These are phyloP conservation scores for Sebastes kiyomatsui DNA, from an alignment of 2,797 vertebrate genomes.

Conservation along the genomic window DNA sequence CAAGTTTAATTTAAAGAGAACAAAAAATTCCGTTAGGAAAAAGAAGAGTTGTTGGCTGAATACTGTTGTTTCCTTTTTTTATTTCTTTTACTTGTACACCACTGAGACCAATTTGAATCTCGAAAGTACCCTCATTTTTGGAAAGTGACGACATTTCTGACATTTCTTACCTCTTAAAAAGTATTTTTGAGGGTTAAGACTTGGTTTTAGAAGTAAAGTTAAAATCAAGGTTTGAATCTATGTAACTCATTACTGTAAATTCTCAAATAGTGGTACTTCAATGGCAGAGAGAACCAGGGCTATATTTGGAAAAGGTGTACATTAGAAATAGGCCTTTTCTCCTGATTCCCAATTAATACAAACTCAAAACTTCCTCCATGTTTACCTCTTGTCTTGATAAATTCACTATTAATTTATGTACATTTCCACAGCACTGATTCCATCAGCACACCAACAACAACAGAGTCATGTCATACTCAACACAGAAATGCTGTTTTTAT, in stretches of 20 bases:
- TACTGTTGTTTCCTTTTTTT: no score
- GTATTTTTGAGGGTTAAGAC: no score
- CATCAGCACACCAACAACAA: no score
- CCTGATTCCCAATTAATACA: neutral
- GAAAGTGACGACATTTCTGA: no score
- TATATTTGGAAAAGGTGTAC: no score
- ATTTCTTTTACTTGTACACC: no score
- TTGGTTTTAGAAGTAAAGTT: neutral
- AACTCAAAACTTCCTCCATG: neutral
- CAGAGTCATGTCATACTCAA: no score
- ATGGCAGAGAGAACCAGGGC: accelerated
- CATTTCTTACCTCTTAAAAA: no score
- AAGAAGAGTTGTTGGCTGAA: neutral
- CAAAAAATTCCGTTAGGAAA: neutral
- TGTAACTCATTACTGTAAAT: accelerated
- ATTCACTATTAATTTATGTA: neutral
- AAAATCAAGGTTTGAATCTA: neutral
- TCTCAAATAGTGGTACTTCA: neutral
- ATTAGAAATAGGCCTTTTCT: neutral
- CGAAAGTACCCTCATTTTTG: no score
- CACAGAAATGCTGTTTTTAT: neutral
- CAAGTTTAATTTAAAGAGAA: neutral
- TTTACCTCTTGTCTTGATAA: neutral
- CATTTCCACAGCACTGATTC: neutral
- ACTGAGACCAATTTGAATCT: no score